Conservation (phyloP, 2,797 vertebrate genomes). For the Chelonia mydas region DNA sequence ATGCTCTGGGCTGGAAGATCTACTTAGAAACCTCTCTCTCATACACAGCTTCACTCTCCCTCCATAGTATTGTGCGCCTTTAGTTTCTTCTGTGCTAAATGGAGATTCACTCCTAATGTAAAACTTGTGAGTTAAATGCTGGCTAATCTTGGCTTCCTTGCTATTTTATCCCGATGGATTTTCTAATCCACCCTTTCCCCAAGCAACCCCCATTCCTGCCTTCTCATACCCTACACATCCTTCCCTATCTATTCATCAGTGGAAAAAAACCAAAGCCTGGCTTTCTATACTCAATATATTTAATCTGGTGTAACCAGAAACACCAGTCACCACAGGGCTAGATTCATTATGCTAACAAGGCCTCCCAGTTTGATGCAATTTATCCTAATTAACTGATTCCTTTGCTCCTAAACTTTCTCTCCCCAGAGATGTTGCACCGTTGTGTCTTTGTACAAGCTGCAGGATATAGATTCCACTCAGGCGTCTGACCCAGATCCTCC, state of each 20-base stretch:
- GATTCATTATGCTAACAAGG: neutral
- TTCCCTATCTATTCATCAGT: neutral
- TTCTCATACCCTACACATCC: neutral
- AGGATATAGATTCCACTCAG: constrained; percentile 29
- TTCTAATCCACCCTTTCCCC: rapidly evolving
- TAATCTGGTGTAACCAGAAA: constrained; percentile 17
- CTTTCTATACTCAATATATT: neutral
- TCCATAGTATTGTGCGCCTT: neutral
- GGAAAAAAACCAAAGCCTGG: rapidly evolving
- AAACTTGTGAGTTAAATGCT: neutral
- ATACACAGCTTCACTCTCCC: neutral
- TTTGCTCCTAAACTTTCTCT: constrained; percentile 1
- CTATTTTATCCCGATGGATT: neutral
- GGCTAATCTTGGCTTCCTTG: neutral
- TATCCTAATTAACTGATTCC: neutral
- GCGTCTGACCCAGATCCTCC: neutral
- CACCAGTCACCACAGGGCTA: neutral
- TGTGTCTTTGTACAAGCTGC: neutral
- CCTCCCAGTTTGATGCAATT: neutral
- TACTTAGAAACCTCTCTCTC: neutral
- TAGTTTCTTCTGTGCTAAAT: neutral
- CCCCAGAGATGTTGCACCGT: neutral
- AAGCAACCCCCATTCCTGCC: rapidly evolving
- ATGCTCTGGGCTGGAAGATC: rapidly evolving
- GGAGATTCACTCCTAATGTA: neutral